Base-by-base conservation (phyloP, 2,797 vertebrate species). In the Capromys pilorides region DNA sequence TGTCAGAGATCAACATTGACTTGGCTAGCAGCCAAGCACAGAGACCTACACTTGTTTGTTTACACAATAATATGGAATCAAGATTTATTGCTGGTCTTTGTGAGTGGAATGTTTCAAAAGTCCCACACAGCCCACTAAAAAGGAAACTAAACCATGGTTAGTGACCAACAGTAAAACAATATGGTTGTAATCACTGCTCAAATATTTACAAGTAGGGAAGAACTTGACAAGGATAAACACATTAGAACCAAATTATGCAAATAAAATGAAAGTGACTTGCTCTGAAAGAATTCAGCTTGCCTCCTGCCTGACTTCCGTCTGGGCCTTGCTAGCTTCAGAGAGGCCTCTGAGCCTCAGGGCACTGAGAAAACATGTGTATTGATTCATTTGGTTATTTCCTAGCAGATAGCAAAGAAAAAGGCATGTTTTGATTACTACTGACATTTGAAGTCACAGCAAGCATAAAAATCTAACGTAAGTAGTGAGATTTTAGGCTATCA, bases 91-190 rank as follows among this genome's bases (percentile, higher is more conserved):
- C 90, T 94, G 82, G 64, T 88, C 26, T 2, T 93, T 2, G 0
- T 92, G 81, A 80, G 51, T n/a, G 6, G 57, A 94, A 96, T 95
- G 75, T 18, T 86, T 95, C 95, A 94, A 24, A 90, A 97, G 18
- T 39, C 77, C 69, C 69, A 79, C 73, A 87, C 84, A 33, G 26
- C 57, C 62, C 51, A 80, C 89, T 93, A 41, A 90, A 96, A 96
- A 88, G 61, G 73, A 95, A 71, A 91, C 66, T 95, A 85, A 85
- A 16, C 66, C 88, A 11, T n/a, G 39, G 75, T 90, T 96, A 96
- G 95, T 89, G 66, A 87, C 66, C 45, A 94, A 91, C 61, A 96
- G 77, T 94, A 90, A 96, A 95, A 94, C 71, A 92, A 94, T 96
- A 90, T 5, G 51, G 21, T 79, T 96, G 88, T 77, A 94, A 93